These are phyloP conservation scores for Eremophila alpestris DNA, from an alignment of 2,797 vertebrate species.

Conservation along the genomic window DNA sequence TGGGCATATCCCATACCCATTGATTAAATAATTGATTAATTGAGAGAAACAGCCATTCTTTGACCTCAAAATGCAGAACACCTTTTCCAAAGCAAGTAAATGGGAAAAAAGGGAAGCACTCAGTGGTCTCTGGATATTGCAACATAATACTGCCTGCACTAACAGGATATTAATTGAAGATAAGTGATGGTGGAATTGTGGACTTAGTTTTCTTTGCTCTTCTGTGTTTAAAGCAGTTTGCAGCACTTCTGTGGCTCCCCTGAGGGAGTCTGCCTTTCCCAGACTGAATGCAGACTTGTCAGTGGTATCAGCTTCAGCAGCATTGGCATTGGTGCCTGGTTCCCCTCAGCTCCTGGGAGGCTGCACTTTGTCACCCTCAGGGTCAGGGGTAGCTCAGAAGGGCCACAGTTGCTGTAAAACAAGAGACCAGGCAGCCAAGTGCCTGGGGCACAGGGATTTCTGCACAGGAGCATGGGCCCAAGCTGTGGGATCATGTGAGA, in stretches of 20 bases:
- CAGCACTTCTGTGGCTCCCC: neutral
- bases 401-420: neutral
- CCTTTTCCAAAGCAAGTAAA: neutral
- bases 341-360: neutral
- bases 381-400: neutral
- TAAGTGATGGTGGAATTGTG: neutral
- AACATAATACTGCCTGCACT: neutral
- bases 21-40: neutral
- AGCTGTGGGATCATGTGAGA: neutral
- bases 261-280: neutral
- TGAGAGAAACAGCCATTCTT: neutral
- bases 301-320: neutral
- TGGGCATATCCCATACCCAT: neutral
- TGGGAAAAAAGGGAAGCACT: neutral
- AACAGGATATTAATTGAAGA: neutral
- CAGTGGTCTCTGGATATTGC: neutral
- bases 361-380: neutral
- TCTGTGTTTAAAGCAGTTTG: neutral
- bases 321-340: neutral
- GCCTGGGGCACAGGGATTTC: neutral
- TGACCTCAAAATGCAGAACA: neutral
- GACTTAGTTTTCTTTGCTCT: neutral
- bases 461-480: neutral
- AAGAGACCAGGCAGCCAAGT: neutral
- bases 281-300: neutral